Evolutionary conservation across 2,113 vertebrate genomes (phyloP).

Genomic region (Trematocara nigrifrons): DNA sequence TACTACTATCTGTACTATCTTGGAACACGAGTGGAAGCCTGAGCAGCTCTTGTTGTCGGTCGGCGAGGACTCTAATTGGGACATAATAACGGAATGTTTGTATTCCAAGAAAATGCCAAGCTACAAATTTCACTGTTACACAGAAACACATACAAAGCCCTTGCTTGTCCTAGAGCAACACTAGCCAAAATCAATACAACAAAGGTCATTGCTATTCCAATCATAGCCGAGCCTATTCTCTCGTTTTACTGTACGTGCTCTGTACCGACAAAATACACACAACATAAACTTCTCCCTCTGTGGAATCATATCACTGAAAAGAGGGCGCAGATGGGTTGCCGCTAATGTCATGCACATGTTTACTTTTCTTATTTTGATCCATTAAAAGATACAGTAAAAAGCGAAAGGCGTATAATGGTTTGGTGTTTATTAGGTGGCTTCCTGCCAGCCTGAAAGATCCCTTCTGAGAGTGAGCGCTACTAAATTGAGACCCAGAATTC

Average conservation of each 20-base stretch:
- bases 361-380: slow-evolving; percentile 25
- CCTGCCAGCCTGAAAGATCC: slow-evolving; percentile 1
- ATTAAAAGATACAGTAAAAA: slow-evolving; percentile 8
- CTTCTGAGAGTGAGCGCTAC: slow-evolving; percentile 6
- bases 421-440: slow-evolving; percentile 30
- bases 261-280: slow-evolving; percentile 10
- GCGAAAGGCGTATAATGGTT: not conserved
- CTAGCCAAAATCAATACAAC: slow-evolving; percentile 66
- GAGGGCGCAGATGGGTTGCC: not conserved
- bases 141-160: not conserved
- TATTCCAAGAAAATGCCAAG: slow-evolving; percentile 35
- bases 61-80: not conserved
- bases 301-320: slow-evolving; percentile 6
- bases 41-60: not conserved
- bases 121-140: not conserved
- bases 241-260: slow-evolving; percentile 38
- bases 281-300: not conserved
- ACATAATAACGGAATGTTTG: slow-evolving; percentile 12
- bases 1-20: not conserved
- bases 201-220: slow-evolving; percentile 69
- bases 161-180: slow-evolving; percentile 24
- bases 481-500: slow-evolving; percentile 29
- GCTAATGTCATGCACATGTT: slow-evolving; percentile 38
- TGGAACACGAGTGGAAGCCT: not conserved
- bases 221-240: slow-evolving; percentile 41